Evolutionary conservation across 92 coral and sea anemone species (phyloP), one percentile per base, ranked within the genome.

Genomic region (Heteractis magnifica): DNA sequence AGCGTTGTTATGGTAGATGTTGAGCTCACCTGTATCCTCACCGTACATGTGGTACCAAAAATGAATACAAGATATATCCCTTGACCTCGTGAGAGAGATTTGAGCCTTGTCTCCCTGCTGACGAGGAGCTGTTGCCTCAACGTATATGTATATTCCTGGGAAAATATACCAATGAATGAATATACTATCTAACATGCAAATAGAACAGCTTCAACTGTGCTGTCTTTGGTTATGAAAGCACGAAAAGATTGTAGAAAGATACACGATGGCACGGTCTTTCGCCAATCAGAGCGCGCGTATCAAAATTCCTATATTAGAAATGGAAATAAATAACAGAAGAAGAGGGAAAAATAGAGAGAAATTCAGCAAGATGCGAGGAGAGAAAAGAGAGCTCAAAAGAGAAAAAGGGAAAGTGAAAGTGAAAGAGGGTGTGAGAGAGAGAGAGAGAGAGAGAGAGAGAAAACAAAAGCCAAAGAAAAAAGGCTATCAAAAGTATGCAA

Each of bases 21-120:
- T 79, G 71, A 97, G 82, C 49, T 83, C 85, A 6, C 97, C 98
- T 14, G 83, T 86, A 75, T 80, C 85, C 4, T 52, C 70, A 16
- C 99, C 99, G 78, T 85, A 86, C 93, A 97, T 93, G 58, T 92
- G 92, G 76, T 87, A 90, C 80, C 85, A 94, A 85, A 89, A 90
- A 12, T 77, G 83, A 80, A 94, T 89, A 41, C 95, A 88, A 19
- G 87, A 76, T 26, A 82, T 83, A 7, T 92, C 88, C 21, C 85
- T 86, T 60, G 91, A 87, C 16, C 50, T 82, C 10, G 48, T 15
- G 21, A 85, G 71, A 10, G 71, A n/a, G 44, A 96, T 88, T 71
- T 91, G 88, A 52, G 99, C 99, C 62, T 88, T 94, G 83, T 96
- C 97, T 34, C 87, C 88, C 10, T 78, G 71, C 15, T 44, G 81